Conservation (phyloP, 2,888 invertebrate genomes). For the Drosophila quasianomalipes region DNA sequence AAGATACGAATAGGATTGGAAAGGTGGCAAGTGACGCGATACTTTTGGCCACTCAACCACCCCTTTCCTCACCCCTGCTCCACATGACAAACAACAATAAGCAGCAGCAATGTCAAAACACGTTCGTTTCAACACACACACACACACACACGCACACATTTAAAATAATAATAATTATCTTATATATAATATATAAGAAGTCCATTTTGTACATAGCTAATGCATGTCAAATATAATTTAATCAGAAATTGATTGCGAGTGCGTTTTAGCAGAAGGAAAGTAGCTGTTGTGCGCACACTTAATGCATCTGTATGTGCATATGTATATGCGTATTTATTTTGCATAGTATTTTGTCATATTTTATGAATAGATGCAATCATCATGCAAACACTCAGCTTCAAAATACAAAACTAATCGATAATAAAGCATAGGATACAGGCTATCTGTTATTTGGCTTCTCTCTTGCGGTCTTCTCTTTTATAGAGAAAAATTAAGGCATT, state of each 20-base stretch:
- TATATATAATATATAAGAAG: slow-evolving; percentile 27
- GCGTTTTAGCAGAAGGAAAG: slow-evolving; percentile 42
- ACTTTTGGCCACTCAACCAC: slow-evolving; percentile 20
- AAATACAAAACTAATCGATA: slow-evolving; percentile 2
- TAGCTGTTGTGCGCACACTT: slow-evolving; percentile 19
- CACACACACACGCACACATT: neutral
- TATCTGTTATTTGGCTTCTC: neutral
- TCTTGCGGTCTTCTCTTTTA: slow-evolving; percentile 1
- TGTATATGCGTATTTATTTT: neutral
- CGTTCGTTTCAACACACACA: slow-evolving; percentile 17
- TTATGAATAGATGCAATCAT: slow-evolving; percentile 8
- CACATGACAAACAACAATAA: slow-evolving; percentile 16
- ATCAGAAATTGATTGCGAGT: slow-evolving; percentile 1
- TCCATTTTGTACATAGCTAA: slow-evolving; percentile 44
- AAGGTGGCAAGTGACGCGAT: slow-evolving; percentile 56
- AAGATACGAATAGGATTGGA: slow-evolving; percentile 34
- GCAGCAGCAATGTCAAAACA: slow-evolving; percentile 19
- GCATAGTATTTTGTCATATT: neutral
- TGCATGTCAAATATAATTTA: slow-evolving; percentile 16
- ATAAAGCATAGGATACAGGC: neutral
- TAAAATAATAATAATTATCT: slow-evolving; percentile 25
- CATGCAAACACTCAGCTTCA: slow-evolving; percentile 9
- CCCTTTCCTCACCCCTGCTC: slow-evolving; percentile 7
- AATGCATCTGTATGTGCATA: neutral
- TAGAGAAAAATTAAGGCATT: neutral